Conservation (phyloP, 2,888 invertebrate genomes). For the Sesia bembeciformis region DNA sequence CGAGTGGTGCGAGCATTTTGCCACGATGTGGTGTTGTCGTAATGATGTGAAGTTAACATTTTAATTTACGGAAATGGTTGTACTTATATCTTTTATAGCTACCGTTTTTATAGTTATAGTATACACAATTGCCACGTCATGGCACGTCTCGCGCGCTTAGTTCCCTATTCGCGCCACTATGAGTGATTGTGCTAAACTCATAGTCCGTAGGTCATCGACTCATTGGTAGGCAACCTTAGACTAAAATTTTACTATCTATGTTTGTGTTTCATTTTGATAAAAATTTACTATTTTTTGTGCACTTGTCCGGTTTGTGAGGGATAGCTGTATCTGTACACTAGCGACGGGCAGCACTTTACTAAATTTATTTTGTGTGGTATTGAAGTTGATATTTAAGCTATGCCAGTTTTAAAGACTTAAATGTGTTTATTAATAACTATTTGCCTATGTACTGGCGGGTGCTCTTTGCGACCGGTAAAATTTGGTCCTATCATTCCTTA, state of each 20-base stretch:
- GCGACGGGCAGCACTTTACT: background rate
- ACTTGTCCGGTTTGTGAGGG: constrained; percentile 19
- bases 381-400: background rate
- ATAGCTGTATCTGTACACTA: constrained; percentile 10
- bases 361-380: background rate
- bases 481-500: constrained; percentile 79
- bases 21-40: background rate
- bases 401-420: constrained; percentile 29
- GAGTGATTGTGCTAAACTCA: constrained; percentile 75
- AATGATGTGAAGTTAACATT: background rate
- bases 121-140: background rate
- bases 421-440: constrained; percentile 29
- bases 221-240: constrained; percentile 53
- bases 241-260: constrained; percentile 26
- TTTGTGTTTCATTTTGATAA: constrained; percentile 10
- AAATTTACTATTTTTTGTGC: constrained; percentile 25
- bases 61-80: background rate
- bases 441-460: constrained; percentile 18
- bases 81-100: no score
- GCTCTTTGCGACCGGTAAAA: constrained; percentile 71
- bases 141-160: background rate
- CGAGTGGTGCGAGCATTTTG: constrained; percentile 4
- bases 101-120: no score
- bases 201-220: constrained; percentile 55
- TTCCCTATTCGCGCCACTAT: constrained; percentile 58